Evolutionary conservation across 2,888 invertebrate genomes (phyloP).

Genomic region (Galeopsomyia nigrocyanea): DNA sequence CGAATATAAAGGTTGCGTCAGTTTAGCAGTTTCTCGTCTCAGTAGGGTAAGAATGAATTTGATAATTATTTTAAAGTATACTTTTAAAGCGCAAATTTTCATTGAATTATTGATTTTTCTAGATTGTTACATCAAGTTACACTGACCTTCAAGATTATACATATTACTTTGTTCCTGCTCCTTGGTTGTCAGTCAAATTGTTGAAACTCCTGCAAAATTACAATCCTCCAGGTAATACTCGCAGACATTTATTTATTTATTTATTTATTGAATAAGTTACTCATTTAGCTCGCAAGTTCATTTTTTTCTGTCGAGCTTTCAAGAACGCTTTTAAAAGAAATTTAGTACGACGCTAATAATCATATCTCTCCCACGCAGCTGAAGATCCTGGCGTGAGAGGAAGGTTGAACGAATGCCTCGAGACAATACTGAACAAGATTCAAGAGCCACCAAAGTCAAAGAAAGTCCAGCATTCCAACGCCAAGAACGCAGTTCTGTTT

Average conservation of each 20-base stretch:
- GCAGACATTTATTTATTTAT: not conserved
- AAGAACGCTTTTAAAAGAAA: too few relatives aligned
- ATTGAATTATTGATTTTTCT: slow-evolving; percentile 66
- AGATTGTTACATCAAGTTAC: slow-evolving; percentile 98
- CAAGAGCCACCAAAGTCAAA: slow-evolving; percentile 99
- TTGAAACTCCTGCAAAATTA: slow-evolving; percentile 97
- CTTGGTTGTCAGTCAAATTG: slow-evolving; percentile 99
- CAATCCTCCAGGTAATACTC: slow-evolving; percentile 85
- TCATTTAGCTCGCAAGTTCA: not conserved
- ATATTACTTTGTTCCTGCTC: slow-evolving; percentile 99
- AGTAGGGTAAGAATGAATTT: slow-evolving; percentile 78
- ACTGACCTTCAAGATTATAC: slow-evolving; percentile 99
- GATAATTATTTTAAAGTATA: not conserved
- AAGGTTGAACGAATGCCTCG: slow-evolving; percentile 96
- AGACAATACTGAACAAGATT: slow-evolving; percentile 98
- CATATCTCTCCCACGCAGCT: slow-evolving; percentile 63
- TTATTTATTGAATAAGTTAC: not conserved
- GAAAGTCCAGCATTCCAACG: slow-evolving; percentile 99
- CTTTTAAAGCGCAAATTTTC: slow-evolving; percentile 83
- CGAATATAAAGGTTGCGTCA: slow-evolving; percentile 99
- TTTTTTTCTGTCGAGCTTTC: not conserved
- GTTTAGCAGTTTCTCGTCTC: slow-evolving; percentile 95
- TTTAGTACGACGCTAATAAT: not conserved
- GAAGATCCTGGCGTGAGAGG: slow-evolving; percentile 98
- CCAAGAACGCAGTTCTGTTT: slow-evolving; percentile 99